These are phyloP conservation scores for Doris montereyensis DNA, from an alignment of 2,888 invertebrate species.

Conservation along the genomic window DNA sequence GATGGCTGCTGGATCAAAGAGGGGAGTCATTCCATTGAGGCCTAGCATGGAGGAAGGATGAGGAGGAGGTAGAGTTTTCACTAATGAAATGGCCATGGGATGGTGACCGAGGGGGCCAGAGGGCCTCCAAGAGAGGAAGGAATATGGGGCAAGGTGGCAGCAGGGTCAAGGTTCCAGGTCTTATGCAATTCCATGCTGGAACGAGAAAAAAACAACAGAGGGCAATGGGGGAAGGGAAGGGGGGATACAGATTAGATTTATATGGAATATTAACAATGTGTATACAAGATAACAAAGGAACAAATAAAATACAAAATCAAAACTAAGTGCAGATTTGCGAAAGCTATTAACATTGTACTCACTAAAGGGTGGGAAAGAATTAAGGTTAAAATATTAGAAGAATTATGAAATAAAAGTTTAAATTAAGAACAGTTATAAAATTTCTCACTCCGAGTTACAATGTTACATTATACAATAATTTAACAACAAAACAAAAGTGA, in stretches of 20 bases:
- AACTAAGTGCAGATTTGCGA: too few relatives aligned
- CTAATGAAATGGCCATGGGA: slow-evolving; percentile 32
- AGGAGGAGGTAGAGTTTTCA: slow-evolving; percentile 38
- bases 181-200: slow-evolving; percentile 72
- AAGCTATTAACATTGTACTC: too few relatives aligned
- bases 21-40: slow-evolving; percentile 29
- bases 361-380: too few relatives aligned
- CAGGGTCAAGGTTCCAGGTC: slow-evolving; percentile 70
- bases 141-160: slow-evolving; percentile 63
- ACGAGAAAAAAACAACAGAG: slow-evolving; percentile 53
- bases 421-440: too few relatives aligned
- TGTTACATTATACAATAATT: too few relatives aligned
- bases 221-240: not conserved
- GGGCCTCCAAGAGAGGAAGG: slow-evolving; percentile 48
- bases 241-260: too few relatives aligned
- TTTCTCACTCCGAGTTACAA: too few relatives aligned
- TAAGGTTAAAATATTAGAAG: too few relatives aligned
- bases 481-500: too few relatives aligned
- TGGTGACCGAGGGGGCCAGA: slow-evolving; percentile 27
- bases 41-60: slow-evolving; percentile 32
- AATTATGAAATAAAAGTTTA: too few relatives aligned
- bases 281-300: not conserved
- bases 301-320: too few relatives aligned
- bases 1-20: slow-evolving; percentile 17
- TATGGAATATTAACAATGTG: too few relatives aligned